Conservation (phyloP, 2,888 invertebrate species). For the Noctua comes region DNA sequence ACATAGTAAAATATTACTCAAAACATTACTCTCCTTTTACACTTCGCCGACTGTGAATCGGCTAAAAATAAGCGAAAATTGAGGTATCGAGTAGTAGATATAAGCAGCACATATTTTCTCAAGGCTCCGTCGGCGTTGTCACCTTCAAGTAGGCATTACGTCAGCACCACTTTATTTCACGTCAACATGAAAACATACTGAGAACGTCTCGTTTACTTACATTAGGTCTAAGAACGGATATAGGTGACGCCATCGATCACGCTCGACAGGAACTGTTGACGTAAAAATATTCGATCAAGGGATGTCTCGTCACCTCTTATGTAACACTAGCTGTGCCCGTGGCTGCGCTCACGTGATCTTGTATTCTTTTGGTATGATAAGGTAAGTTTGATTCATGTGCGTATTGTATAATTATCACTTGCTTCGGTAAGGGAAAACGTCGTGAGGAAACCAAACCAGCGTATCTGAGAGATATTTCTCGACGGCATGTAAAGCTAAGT, state of each 20-base stretch:
- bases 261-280: conserved; percentile 42
- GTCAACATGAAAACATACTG: conserved; percentile 39
- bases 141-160: conserved; percentile 6
- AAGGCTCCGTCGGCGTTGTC: background rate
- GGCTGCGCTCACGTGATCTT: background rate
- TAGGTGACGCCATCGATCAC: conserved; percentile 59
- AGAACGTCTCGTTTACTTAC: conserved; percentile 24
- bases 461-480: too few species aligned
- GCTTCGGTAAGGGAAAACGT: background rate
- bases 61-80: background rate
- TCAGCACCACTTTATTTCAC: conserved; percentile 32
- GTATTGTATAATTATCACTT: background rate
- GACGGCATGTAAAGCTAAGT: too few species aligned
- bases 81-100: background rate
- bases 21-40: background rate
- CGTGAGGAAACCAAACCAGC: too few species aligned
- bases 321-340: background rate
- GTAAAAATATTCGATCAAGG: conserved; percentile 54
- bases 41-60: background rate
- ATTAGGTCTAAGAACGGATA: conserved; percentile 36
- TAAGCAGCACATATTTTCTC: conserved; percentile 9
- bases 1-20: background rate
- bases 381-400: background rate
- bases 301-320: conserved; percentile 16
- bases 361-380: background rate